Percentiles rank a stretch among this genome's conserved stretches.
Conservation (phyloP, 2,113 vertebrate genomes). For the Phalacrocorax aristotelis region DNA sequence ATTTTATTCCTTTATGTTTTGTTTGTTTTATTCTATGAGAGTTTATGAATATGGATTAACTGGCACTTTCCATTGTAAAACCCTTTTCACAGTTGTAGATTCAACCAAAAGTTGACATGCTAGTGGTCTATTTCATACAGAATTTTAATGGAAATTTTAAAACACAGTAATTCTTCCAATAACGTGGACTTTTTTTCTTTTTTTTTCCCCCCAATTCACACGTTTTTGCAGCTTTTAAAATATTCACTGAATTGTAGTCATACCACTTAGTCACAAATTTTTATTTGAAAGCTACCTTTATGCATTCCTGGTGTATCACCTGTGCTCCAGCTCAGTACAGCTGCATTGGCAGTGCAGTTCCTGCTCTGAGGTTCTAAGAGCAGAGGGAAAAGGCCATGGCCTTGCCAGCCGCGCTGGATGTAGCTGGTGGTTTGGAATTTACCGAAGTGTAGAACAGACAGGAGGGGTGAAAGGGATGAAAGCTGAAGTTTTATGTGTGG, state of each 20-base stretch:
- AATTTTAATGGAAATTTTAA: neutral
- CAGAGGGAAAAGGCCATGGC: neutral
- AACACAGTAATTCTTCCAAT: neutral
- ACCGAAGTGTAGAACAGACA: neutral
- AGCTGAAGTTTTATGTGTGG: neutral
- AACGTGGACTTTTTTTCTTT: neutral
- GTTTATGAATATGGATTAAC: neutral
- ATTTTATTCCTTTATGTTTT: neutral
- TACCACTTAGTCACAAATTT: neutral
- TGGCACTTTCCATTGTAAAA: neutral
- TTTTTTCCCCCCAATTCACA: neutral
- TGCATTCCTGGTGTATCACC: neutral
- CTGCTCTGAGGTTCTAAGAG: neutral
- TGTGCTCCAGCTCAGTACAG: neutral
- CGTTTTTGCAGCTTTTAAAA: neutral
- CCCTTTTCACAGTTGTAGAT: neutral
- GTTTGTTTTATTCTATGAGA: neutral
- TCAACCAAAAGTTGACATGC: neutral
- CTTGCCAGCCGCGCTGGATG: accelerated
- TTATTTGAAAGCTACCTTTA: neutral
- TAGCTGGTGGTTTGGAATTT: neutral
- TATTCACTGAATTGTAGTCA: neutral
- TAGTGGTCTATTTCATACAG: neutral
- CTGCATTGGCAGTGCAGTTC: neutral
- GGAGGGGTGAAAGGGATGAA: neutral